Evolutionary conservation across 92 coral and sea anemone genomes (phyloP).

Genomic region (Zoanthus solanderi): DNA sequence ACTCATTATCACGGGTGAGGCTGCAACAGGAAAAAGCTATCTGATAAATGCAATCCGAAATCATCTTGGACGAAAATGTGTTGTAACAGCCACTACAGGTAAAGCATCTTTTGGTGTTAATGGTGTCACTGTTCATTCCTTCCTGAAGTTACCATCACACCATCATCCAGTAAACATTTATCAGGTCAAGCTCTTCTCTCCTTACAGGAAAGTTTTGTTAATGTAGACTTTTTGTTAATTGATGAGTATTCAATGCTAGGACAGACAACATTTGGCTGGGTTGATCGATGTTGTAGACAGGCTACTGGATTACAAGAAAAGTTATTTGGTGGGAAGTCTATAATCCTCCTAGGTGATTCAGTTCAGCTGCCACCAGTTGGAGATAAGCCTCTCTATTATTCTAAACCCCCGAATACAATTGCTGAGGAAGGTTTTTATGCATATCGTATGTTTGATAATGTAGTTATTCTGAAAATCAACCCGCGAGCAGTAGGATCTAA

Average conservation of each 20-base stretch:
- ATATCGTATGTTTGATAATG: not conserved
- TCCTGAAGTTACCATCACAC: slow-evolving; percentile 1
- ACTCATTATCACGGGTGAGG: slow-evolving; percentile 56
- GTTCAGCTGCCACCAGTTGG: no score
- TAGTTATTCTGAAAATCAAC: not conserved
- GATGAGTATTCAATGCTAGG: slow-evolving; percentile 10
- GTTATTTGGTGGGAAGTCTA: no score
- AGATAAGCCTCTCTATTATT: no score
- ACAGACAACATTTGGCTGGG: no score
- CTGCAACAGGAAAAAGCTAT: slow-evolving; percentile 59
- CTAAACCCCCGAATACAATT: no score
- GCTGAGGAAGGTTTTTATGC: no score
- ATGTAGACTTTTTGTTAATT: slow-evolving; percentile 15
- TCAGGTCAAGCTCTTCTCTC: slow-evolving; percentile 38
- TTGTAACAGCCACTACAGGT: not conserved
- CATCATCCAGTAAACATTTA: slow-evolving; percentile 11
- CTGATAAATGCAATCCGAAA: slow-evolving; percentile 38
- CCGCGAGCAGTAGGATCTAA: not conserved
- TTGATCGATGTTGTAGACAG: no score
- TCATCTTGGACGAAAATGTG: not conserved
- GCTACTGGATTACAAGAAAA: no score
- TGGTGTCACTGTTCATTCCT: slow-evolving; percentile 21
- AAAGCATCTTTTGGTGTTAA: slow-evolving; percentile 18
- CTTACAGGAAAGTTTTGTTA: slow-evolving; percentile 15
- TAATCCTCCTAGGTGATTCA: no score